phyloP scores from a whole-genome alignment of 2,888 invertebrate genomes.

The Tenthredo scrophulariae region DNA sequence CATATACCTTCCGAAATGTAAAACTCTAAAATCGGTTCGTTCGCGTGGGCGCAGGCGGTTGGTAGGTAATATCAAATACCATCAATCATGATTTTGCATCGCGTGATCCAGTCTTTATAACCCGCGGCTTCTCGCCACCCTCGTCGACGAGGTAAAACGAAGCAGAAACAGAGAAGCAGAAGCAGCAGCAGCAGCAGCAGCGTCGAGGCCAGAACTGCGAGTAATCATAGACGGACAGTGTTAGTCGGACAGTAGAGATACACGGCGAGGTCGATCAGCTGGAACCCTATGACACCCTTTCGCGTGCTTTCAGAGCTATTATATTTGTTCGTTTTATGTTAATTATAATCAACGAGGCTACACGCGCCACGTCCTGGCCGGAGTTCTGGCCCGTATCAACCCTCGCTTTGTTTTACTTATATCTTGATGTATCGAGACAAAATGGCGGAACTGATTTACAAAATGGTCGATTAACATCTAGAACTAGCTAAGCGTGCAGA shows the following conservation, averaged over 20 bases:
- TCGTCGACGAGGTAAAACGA: background rate
- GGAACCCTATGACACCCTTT: conserved; percentile 62
- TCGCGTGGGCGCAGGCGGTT: conserved; percentile 57
- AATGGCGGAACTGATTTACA: conserved; percentile 75
- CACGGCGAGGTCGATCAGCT: background rate
- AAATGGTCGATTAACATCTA: conserved; percentile 73
- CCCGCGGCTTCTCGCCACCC: conserved; percentile 59
- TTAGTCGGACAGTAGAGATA: background rate
- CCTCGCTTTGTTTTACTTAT: conserved; percentile 47
- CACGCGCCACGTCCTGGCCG: conserved; percentile 54
- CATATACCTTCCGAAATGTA: conserved; percentile 14
- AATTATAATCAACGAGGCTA: conserved; percentile 73
- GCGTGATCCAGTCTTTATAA: conserved; percentile 63
- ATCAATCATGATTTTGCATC: conserved; percentile 63
- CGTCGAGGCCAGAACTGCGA: background rate
- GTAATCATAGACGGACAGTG: background rate
- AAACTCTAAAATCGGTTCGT: conserved; percentile 37
- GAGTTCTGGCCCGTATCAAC: conserved; percentile 49
- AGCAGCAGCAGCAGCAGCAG: background rate
- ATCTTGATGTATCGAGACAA: conserved; percentile 72
- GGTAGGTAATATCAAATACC: conserved; percentile 59
- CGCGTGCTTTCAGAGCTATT: conserved; percentile 65
- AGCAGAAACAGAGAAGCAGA: background rate
- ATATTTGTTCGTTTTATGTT: conserved; percentile 72
- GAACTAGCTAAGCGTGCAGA: background rate